Conservation (phyloP, 2,113 vertebrate species). For the Picathartes gymnocephalus region DNA sequence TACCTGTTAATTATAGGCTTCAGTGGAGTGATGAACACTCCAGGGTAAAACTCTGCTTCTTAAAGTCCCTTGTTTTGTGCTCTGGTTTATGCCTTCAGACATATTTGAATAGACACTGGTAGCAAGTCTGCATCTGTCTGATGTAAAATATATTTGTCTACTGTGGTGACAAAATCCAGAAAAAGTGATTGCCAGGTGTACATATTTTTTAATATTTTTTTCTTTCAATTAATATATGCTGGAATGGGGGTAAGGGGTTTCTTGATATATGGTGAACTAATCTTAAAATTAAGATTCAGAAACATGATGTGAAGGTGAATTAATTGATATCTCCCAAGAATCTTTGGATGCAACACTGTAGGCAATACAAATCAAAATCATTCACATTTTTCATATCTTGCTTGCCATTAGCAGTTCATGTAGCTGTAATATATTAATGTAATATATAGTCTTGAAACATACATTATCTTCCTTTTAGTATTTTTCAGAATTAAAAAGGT, state of each 20-base stretch:
- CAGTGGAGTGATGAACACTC: neutral
- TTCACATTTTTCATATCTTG: neutral
- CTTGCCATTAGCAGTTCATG: neutral
- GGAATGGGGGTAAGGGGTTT: rapidly evolving
- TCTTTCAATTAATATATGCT: neutral
- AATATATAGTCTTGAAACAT: neutral
- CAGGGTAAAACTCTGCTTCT: neutral
- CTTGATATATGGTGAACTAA: neutral
- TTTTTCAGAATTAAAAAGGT: neutral
- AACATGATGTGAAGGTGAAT: neutral
- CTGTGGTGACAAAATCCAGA: neutral
- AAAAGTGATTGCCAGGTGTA: neutral
- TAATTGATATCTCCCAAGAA: neutral
- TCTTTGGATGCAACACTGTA: neutral
- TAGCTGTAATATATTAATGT: neutral
- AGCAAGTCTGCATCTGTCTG: neutral
- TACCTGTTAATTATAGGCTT: slow-evolving; percentile 17
- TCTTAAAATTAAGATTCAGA: neutral
- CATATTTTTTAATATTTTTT: neutral
- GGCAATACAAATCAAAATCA: neutral
- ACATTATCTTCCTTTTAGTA: neutral
- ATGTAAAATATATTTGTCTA: neutral
- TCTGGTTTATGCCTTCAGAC: neutral
- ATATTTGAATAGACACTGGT: neutral
- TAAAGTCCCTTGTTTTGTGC: neutral